Percentiles rank a stretch among this genome's conserved stretches.
phyloP scores from a whole-genome alignment of 64 coral and sea anemone genomes.

The Hydrozoanthus tunicans region DNA sequence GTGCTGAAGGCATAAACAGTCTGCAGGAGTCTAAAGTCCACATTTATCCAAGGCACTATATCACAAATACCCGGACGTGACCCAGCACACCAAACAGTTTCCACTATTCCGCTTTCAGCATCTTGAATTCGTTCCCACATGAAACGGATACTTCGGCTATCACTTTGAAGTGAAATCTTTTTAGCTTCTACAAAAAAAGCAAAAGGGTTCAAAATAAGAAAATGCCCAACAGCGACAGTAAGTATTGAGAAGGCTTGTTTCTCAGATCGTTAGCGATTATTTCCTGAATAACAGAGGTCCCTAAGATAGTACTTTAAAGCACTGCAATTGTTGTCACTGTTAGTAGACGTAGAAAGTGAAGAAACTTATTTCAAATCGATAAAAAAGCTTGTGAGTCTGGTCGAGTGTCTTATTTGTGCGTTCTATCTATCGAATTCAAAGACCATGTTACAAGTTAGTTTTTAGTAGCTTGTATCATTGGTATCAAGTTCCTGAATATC shows the following conservation, averaged over 20 bases:
- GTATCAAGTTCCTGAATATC: too few species aligned
- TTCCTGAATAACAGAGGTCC: neutral
- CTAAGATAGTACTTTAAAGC: too few species aligned
- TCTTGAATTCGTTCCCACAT: slow-evolving; percentile 51
- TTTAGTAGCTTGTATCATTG: too few species aligned
- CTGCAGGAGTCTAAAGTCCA: neutral
- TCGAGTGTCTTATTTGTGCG: too few species aligned
- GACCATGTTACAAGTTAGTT: too few species aligned
- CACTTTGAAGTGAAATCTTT: slow-evolving; percentile 35
- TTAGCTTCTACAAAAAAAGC: neutral
- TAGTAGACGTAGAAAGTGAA: too few species aligned
- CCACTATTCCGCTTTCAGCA: slow-evolving; percentile 61
- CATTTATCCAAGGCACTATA: slow-evolving; percentile 4
- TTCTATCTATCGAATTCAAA: too few species aligned
- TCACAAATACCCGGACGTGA: slow-evolving; percentile 21
- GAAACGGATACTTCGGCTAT: slow-evolving; percentile 13
- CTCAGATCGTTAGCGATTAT: neutral
- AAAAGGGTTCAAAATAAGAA: too few species aligned
- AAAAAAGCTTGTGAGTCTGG: too few species aligned
- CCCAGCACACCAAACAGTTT: slow-evolving; percentile 65
- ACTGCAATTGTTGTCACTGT: too few species aligned
- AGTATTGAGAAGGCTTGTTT: neutral
- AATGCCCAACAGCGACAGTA: too few species aligned
- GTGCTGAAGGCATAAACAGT: slow-evolving; percentile 8
- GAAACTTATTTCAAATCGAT: too few species aligned